A percentile compares a stretch with the other conserved stretches of the same genome.
Conservation (phyloP, 2,888 invertebrate species). For the Mythimna lalbum region DNA sequence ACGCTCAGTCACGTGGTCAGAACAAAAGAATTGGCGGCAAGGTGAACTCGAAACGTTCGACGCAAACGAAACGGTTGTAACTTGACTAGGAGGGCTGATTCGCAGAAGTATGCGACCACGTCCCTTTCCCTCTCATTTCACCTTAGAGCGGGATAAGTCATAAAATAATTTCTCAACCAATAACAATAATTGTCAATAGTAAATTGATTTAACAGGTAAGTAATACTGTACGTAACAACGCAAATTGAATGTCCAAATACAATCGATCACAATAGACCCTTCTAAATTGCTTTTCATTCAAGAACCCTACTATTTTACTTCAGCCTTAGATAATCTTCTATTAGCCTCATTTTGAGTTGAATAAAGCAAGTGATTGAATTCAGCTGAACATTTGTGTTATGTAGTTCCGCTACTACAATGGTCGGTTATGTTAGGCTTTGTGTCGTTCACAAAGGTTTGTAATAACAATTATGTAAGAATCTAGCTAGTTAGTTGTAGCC, state of each 20-base stretch:
- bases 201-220: too few relatives aligned
- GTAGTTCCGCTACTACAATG: slow-evolving; percentile 35
- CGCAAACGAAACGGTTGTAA: too few relatives aligned
- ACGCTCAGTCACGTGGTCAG: too few relatives aligned
- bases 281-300: slow-evolving; percentile 2
- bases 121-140: too few relatives aligned
- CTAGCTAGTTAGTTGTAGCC: slow-evolving; percentile 17
- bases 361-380: slow-evolving; percentile 49
- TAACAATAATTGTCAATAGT: too few relatives aligned
- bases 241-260: slow-evolving; percentile 2
- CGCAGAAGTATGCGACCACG: too few relatives aligned
- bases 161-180: too few relatives aligned
- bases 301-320: slow-evolving; percentile 1
- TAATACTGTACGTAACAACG: too few relatives aligned
- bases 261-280: slow-evolving; percentile 4
- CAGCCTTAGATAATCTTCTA: slow-evolving; percentile 48
- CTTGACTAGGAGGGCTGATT: too few relatives aligned
- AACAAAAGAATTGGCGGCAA: too few relatives aligned
- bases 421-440: slow-evolving; percentile 46
- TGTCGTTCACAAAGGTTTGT: slow-evolving; percentile 30
- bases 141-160: too few relatives aligned
- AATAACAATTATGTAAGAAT: slow-evolving; percentile 42
- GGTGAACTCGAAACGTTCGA: too few relatives aligned
- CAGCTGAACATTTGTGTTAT: slow-evolving; percentile 35
- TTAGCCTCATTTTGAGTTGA: slow-evolving; percentile 43